Evolutionary conservation across 2,113 vertebrate species (phyloP), one percentile per base, ranked within the genome.

Genomic region (Cebidichthys violaceus): DNA sequence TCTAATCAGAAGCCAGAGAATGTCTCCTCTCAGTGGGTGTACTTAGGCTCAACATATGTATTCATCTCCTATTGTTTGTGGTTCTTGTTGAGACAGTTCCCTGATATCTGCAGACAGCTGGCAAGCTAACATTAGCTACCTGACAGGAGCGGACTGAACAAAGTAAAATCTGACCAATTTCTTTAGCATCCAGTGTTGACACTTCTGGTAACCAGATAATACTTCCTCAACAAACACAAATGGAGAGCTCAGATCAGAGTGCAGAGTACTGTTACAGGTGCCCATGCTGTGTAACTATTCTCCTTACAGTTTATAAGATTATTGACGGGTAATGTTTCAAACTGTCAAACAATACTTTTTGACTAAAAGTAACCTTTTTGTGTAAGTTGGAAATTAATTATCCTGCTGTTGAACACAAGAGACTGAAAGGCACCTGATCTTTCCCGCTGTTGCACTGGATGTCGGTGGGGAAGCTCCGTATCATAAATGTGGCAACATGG

Each of bases 341-440:
- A 31, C 29, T 4, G 31, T 61, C 59, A 61, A 27, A 29, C 57
- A 31, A 15, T 31, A 59, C 55, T 15, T 15, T 59, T 29, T 14
- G 11, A 27, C 45, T 50, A 18, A 20, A 59, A 29, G 41, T n/a
- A 52, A 52, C 20, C 6, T n/a, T n/a, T 35, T 54, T n/a, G 4
- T 54, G 13, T 22, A 24, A 27, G 11, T 24, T 33, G 69, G 39
- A 81, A 72, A 50, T 22, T 0, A 35, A 31, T n/a, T 31, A 64
- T 81, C 70, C 37, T 88, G 82, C 55, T 67, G 61, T 47, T 80
- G 73, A 74, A 47, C 62, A 43, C 24, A 62, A 50, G 22, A 68
- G 22, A 79, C 27, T 29, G n/a, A 45, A 77, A 24, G 47, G 45
- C 66, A 11, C 20, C 77, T 57, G 27, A 69, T 61, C 57, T 54